Percentiles rank a stretch among this genome's conserved stretches.
phyloP scores from a whole-genome alignment of 2,888 invertebrate species.

The Acrobasis repandana region DNA sequence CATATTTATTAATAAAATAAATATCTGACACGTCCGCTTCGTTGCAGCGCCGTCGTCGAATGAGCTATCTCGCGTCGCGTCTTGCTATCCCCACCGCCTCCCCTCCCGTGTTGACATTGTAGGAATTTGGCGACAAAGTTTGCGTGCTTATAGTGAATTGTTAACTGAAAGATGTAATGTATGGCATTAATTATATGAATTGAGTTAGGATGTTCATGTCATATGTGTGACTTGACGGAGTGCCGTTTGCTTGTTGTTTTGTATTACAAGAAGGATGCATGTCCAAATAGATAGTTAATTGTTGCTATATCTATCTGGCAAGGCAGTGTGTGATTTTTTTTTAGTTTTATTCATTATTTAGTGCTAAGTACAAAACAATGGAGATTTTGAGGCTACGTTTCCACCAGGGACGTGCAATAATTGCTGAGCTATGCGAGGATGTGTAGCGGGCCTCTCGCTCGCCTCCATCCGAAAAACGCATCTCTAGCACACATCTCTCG shows the following conservation, averaged over 20 bases:
- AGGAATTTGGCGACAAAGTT: constrained; percentile 53
- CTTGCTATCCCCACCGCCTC: constrained; percentile 28
- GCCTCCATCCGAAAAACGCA: no score
- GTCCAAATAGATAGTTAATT: neutral
- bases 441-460: no score
- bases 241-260: constrained; percentile 5
- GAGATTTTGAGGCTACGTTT: no score
- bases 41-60: constrained; percentile 47
- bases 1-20: constrained; percentile 84
- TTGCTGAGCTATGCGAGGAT: no score
- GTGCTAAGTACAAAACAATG: no score
- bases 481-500: no score
- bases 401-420: no score
- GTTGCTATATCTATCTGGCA: no score
- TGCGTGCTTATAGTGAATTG: constrained; percentile 64
- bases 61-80: constrained; percentile 36
- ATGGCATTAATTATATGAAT: constrained; percentile 81
- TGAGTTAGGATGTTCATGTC: constrained; percentile 77
- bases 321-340: neutral
- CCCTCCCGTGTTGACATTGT: constrained; percentile 61
- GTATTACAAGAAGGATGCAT: neutral
- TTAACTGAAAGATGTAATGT: constrained; percentile 73
- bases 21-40: constrained; percentile 72
- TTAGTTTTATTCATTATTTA: no score
- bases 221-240: constrained; percentile 58